Base-by-base conservation (phyloP, 2,797 vertebrate genomes). In the Bufotes viridis region DNA sequence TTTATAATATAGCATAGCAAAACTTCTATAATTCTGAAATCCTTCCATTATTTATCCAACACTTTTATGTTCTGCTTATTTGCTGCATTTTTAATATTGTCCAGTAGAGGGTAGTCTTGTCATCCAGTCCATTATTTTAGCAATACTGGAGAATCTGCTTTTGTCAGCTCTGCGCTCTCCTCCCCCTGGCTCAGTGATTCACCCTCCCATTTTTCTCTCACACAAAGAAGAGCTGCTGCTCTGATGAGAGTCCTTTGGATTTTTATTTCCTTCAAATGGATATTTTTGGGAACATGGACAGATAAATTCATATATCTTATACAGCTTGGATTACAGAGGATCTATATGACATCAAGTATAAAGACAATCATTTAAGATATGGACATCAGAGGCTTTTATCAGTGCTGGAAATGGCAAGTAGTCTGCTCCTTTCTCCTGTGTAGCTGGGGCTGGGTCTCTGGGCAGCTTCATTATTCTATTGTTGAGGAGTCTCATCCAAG, bases 131-230 rank as follows among this genome's bases (percentile, higher is more conserved):
- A n/a, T n/a, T 7, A 42, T 29, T 82, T 60, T 20, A 82, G 57
- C 7, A 53, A 18, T 49, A 74, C 5, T 15, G 82, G 17, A 67
- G 26, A 72, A 76, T 78, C 17, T 87, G 81, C 79, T 76, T 26
- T 29, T 70, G 12, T 81, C 18, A 74, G 75, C 58, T n/a, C 11
- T 65, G 20, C 63, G 12, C 51, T 69, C 57, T 67, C 72, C 34
- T 60, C 69, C 29, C 86, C 58, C 58, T 60, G 58, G 58, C 58
- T 60, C 58, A 60, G 58, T 60, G 58, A 60, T 60, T 60, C 58
- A 75, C 79, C 94, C 93, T 93, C 79, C 94, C 84, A 85, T 78
- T 20, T 65, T 85, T 24, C 63, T 60, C 58, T 15, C 58, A 60
- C 15, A 60, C 58, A 60, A 60, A 60, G 58, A 15, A 60, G 58